phyloP scores from a whole-genome alignment of 2,113 vertebrate species.

The Merops nubicus region DNA sequence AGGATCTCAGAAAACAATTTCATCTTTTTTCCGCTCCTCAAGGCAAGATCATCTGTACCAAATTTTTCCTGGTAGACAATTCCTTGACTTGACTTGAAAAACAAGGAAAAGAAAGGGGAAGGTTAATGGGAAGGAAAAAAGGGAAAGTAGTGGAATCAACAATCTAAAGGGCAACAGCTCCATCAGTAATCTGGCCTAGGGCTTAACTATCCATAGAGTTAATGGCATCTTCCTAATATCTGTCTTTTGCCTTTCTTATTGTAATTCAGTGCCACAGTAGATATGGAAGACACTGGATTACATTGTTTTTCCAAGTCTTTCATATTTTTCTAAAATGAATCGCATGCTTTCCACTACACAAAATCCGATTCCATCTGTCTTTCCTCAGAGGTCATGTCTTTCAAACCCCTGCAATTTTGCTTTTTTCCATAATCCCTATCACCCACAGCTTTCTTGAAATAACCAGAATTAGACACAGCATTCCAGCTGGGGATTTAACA shows the following conservation, averaged over 20 bases:
- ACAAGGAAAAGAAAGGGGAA: not conserved
- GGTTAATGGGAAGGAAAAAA: too few species aligned
- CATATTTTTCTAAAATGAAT: not conserved
- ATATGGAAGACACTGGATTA: not conserved
- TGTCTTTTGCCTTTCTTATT: not conserved
- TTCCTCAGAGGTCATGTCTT: not conserved
- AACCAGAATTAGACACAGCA: not conserved
- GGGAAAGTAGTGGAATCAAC: too few species aligned
- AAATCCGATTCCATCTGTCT: not conserved
- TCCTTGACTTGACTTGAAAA: not conserved
- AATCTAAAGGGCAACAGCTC: not conserved
- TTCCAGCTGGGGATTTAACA: not conserved
- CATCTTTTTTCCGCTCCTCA: not conserved
- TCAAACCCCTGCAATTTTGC: not conserved
- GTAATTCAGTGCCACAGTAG: not conserved
- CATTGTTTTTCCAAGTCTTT: not conserved
- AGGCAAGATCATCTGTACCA: not conserved
- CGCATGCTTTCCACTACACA: not conserved
- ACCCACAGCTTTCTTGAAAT: not conserved
- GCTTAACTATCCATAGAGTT: not conserved
- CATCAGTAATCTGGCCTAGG: not conserved
- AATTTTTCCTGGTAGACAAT: not conserved
- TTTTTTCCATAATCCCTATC: not conserved
- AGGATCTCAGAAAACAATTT: not conserved
- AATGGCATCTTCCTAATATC: not conserved